Base-by-base conservation (phyloP, 1,140 invertebrate genomes). In the Portunus trituberculatus region DNA sequence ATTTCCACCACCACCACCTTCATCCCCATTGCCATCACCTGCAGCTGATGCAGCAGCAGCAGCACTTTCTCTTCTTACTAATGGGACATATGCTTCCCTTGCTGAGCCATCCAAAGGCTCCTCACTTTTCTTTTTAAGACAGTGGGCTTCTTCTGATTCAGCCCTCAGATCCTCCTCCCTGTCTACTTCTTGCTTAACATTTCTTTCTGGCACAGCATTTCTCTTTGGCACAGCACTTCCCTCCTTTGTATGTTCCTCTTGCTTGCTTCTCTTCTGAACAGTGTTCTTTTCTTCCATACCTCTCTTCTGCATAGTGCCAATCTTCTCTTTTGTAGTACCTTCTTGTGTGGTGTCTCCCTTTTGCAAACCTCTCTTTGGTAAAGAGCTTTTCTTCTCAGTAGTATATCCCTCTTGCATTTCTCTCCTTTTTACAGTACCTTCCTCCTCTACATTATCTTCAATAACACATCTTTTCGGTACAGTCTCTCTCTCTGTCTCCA, bases 1-100 rank as follows among this genome's bases (percentile, higher is more conserved):
- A 25, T 76, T n/a, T 46, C 88, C 88, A 14, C 29, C 52, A 59
- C 87, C 87, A 89, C 67, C 67, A 76, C 67, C 67, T n/a, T 76
- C 67, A 25, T 76, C 67, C 25, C 67, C 67, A 76, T 76, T 76
- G 4, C 67, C 67, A 76, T 76, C 6, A n/a, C 67, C 67, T n/a
- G n/a, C 67, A 76, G 67, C 67, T 20, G 67, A 76, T n/a, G 67
- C 67, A 76, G 67, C 67, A 76, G 67, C 67, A 76, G n/a, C 67
- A 76, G 67, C 12, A 76, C 67, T 76, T 8, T n/a, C n/a, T n/a
- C 67, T 76, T n/a, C n/a, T n/a, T n/a, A n/a, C 1, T 0, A 20
- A 2, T 76, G 67, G 67, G 0, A 7, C 12, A n/a, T 76, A n/a
- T 20, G 20, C n/a, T 76, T 76, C 20, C 67, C 20, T n/a, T 76